Base-by-base conservation (phyloP, 2,888 invertebrate species). In the Pyrgus malvae region DNA sequence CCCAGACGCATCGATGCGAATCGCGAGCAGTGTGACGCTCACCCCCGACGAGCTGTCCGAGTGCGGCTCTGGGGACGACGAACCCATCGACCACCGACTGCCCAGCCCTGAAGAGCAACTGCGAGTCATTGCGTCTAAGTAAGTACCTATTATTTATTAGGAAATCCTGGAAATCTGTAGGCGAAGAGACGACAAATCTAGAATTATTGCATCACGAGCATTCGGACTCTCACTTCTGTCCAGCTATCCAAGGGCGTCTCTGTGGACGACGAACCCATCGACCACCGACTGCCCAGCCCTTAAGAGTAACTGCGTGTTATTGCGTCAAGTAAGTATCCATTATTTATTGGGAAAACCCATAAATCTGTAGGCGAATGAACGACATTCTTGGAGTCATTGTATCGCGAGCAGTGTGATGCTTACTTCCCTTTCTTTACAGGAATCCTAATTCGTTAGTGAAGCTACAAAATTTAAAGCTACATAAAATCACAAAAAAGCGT, bases 21-120 rank as follows among this genome's bases (percentile, higher is more conserved):
- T 95, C 70, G 88, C 91, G 35, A 87, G 86, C 69, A 82, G 89
- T 64, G 80, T 90, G 44, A 88, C 89, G 6, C 64, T 90, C 61
- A 87, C 90, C 8, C 88, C 88, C n/a, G 86, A 87, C 65, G 91
- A 87, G 61, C 86, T 91, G 27, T 91, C 91, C 7, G 89, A 91
- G 60, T 87, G 86, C 58, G 92, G 90, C 9, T 92, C 93, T 2
- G 92, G 92, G 50, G 93, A 93, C 67, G 91, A 91, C 65, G 94
- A 94, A 78, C 95, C 93, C 65, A 93, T 96, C 67, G 96, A 96
- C 87, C 96, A 96, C 86, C 93, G 95, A 78, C 91, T 97, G 71
- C 97, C 97, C 42, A 96, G 96, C 63, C 96, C 97, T 29, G 96
- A 96, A 80, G 97, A 97, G 83, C 96, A 96, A 84, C 92, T 95